Evolutionary conservation across 2,888 invertebrate genomes (phyloP), one percentile per base, ranked within the genome.

Genomic region (Idaea dimidiata): DNA sequence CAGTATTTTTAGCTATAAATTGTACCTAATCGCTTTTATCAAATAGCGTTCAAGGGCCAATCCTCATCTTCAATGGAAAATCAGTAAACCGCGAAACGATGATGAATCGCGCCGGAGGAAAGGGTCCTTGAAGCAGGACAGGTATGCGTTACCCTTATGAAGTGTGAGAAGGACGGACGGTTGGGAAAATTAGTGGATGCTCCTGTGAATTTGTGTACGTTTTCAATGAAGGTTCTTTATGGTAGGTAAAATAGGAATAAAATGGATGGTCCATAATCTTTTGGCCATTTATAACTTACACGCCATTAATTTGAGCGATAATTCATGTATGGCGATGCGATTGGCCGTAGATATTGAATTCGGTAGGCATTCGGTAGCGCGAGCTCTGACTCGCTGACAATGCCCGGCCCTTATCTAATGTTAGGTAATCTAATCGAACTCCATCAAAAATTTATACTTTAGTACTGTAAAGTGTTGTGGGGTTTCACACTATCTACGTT

Each of bases 221-320:
- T 89, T 91, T 91, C 92, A 92, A 91, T 92, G 90, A 91, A 89
- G 86, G 87, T 86, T 88, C 89, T 89, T 91, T 86, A 88, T 87
- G 86, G 90, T 90, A 91, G 91, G 91, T 90, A 91, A 91, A 91
- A 90, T 90, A 89, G 91, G 90, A 91, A 91, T 89, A 90, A 92
- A 91, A 89, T 82, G 89, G 89, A 89, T 89, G 86, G 86, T 69
- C 79, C 87, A 85, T 91, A 92, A 91, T 91, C 91, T 89, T 73
- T 72, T 84, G 84, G 88, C 90, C 91, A 92, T 92, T 91, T 91
- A 91, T 91, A 92, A 89, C 89, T 91, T 85, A 91, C 91, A 91
- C 90, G 86, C 89, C 91, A 92, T 92, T 92, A 92, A 91, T 91
- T 92, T 89, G 89, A 88, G 87, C 86, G 90, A 91, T 92, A 91